Conservation (phyloP, 1,140 invertebrate genomes). For the Drosophila parabipectinata region DNA sequence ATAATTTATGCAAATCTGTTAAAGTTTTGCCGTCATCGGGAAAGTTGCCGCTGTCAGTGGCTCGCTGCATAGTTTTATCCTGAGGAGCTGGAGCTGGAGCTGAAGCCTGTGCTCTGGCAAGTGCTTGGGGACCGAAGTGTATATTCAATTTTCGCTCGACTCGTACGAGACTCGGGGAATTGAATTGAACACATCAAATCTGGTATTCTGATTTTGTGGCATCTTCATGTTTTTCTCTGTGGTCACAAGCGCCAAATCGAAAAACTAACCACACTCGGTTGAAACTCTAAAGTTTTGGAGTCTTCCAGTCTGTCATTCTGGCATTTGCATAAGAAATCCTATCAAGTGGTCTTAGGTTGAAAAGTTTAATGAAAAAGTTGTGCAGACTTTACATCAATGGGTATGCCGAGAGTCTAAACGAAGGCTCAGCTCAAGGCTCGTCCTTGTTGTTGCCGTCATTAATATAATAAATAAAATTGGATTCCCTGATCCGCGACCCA, state of each 20-base stretch:
- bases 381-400: neutral
- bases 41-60: conserved; percentile 68
- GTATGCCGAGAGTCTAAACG: conserved; percentile 6
- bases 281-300: conserved; percentile 3
- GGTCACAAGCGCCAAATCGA: neutral
- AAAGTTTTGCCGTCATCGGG: conserved; percentile 77
- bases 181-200: conserved; percentile 37
- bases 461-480: conserved; percentile 81
- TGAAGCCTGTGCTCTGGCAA: neutral
- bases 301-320: neutral
- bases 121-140: conserved; percentile 20
- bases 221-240: conserved; percentile 15
- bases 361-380: neutral
- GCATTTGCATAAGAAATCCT: conserved; percentile 5
- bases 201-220: conserved; percentile 18
- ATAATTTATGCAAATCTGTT: conserved; percentile 81
- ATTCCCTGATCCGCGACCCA: conserved; percentile 49
- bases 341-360: conserved; percentile 5
- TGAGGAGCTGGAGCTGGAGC: neutral
- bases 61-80: conserved; percentile 67
- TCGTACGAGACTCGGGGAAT: conserved; percentile 28
- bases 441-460: conserved; percentile 45
- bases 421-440: neutral
- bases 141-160: conserved; percentile 46
- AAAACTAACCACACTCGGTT: conserved; percentile 14